Base-by-base conservation (phyloP, 1,140 invertebrate genomes). In the Mylabris phalerata region DNA sequence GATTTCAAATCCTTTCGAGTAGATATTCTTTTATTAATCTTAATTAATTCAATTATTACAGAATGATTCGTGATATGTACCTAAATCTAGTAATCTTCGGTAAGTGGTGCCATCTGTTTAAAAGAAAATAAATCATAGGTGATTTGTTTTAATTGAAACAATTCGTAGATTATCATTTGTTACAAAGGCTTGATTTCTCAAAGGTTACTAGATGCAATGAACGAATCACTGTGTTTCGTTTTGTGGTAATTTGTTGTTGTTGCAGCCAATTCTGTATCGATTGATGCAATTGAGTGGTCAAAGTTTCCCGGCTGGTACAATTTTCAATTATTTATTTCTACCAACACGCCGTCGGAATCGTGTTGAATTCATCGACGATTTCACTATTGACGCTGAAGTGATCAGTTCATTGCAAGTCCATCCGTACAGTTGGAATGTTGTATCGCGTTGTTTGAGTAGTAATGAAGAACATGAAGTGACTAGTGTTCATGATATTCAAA, bases 401-500 rank as follows among this genome's bases (percentile, higher is more conserved):
- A 90, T 96, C 63, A 89, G 90, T 62, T 92, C 92, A 11, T 75
- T 94, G 44, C 88, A 94, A 79, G 84, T 97, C 60, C 93, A 97
- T 78, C 93, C 93, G 4, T 85, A 93, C 68, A 92, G 92, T 2
- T 94, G 92, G 88, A 90, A 88, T 74, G 88, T 88, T 9, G 73
- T 94, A 25, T 92, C 90, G 32, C 80, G 93, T 57, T 95, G 95
- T 75, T 87, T 93, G 19, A 92, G 87, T 64, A 83, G 83, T 59
- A 85, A 90, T 69, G 90, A 95, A 70, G 84, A 82, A 64, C 88
- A 90, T 45, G 92, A 95, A 81, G 88, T 88, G 90, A 94, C 91
- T 2, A 93, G 91, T 73, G 84, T 96, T 24, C 93, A 96, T 75
- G 92, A 95, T 71, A 93, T 97, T 54, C 91, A 93, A 75, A 81